Conservation (phyloP, 2,113 vertebrate genomes). For the Hypocryptadius cinnamomeus region DNA sequence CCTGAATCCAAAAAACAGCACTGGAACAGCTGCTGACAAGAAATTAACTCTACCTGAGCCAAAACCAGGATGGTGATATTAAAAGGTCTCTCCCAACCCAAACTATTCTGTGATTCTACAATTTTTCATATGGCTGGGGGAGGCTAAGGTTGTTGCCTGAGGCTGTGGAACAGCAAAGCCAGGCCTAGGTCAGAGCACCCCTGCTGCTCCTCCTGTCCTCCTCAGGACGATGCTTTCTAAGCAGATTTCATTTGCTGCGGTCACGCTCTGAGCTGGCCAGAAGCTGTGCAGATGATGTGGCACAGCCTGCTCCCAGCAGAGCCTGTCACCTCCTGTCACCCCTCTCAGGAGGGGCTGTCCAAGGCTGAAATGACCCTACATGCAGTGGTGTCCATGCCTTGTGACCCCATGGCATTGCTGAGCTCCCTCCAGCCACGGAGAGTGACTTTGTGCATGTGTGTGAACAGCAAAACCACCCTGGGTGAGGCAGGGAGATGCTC, state of each 20-base stretch:
- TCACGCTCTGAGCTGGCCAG: neutral
- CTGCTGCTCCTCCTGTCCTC: neutral
- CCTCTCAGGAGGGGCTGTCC: neutral
- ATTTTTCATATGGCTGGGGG: neutral
- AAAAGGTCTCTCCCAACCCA: neutral
- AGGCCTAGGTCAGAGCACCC: neutral
- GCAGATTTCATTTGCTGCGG: neutral
- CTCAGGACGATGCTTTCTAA: neutral
- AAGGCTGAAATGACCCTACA: neutral
- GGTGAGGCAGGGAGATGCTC: neutral
- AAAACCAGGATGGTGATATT: neutral
- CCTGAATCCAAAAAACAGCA: neutral
- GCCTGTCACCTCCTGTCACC: neutral
- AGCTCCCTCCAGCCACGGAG: neutral
- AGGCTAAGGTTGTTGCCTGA: neutral
- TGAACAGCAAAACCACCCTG: neutral
- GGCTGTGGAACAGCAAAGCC: neutral
- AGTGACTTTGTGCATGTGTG: neutral
- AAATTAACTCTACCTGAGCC: neutral
- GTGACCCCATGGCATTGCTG: rapidly evolving
- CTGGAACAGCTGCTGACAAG: neutral
- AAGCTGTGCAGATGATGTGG: neutral
- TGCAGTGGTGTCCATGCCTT: rapidly evolving
- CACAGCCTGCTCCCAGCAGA: neutral
- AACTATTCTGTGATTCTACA: neutral